Evolutionary conservation across 2,113 vertebrate genomes (phyloP).

Genomic region (Piaya cayana): DNA sequence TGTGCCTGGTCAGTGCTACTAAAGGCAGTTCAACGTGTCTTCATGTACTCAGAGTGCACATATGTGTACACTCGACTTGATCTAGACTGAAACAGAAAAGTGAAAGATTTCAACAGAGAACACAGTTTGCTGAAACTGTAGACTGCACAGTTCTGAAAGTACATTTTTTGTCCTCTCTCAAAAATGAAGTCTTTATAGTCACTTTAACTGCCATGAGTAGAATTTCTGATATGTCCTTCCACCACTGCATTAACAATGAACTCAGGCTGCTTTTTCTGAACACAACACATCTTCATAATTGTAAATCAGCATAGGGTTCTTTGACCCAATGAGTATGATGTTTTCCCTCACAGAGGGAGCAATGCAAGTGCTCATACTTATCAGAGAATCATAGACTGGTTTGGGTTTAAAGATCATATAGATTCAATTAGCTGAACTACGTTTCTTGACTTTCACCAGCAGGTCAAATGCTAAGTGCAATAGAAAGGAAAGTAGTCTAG

Average conservation of each 20-base stretch:
- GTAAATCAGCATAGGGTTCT: neutral
- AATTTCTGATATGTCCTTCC: neutral
- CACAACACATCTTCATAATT: neutral
- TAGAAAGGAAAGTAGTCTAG: constrained; percentile 17
- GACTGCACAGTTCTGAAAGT: neutral
- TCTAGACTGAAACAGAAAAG: neutral
- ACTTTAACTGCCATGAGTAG: neutral
- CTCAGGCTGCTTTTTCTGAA: neutral
- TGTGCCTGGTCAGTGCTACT: neutral
- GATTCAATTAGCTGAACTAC: constrained; percentile 16
- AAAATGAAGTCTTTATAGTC: neutral
- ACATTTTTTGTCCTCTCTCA: neutral
- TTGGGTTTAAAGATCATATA: no score
- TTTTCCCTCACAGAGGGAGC: constrained; percentile 18
- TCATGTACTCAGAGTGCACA: neutral
- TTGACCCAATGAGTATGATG: neutral
- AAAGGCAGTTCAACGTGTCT: neutral
- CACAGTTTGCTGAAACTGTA: neutral
- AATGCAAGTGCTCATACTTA: neutral
- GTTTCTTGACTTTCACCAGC: constrained; percentile 43
- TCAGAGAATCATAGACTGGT: no score
- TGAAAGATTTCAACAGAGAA: neutral
- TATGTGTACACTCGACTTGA: neutral
- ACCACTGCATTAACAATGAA: neutral
- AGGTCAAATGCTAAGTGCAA: constrained; percentile 26